Percentiles rank a stretch among this genome's conserved stretches.
phyloP scores from a whole-genome alignment of 2,113 vertebrate species.

The Eclectus roratus region DNA sequence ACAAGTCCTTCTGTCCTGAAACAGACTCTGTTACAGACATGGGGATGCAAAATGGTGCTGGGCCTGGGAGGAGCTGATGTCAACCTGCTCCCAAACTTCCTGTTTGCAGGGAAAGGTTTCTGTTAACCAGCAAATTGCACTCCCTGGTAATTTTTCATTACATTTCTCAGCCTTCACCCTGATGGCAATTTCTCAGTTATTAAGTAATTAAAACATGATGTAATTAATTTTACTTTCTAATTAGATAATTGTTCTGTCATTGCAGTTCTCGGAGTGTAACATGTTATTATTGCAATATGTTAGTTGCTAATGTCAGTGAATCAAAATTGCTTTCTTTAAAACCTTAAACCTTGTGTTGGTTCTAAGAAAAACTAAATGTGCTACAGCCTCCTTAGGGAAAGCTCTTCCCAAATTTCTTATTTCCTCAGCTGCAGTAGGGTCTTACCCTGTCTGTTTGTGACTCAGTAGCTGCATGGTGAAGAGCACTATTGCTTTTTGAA shows the following conservation, averaged over 20 bases:
- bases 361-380: neutral
- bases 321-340: neutral
- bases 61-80: neutral
- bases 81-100: neutral
- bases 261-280: neutral
- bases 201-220: constrained; percentile 1
- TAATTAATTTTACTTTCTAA: constrained; percentile 29
- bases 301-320: neutral
- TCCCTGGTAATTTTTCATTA: neutral
- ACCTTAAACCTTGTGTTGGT: neutral
- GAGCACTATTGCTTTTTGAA: neutral
- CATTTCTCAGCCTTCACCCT: neutral
- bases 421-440: neutral
- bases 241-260: constrained; percentile 11
- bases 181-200: neutral
- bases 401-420: neutral
- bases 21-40: rapidly evolving
- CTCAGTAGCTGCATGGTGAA: neutral
- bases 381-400: neutral
- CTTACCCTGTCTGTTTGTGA: neutral
- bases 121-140: neutral
- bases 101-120: neutral
- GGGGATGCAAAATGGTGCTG: neutral
- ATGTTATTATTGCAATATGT: neutral
- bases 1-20: neutral